Percentiles rank a stretch among this genome's conserved stretches.
Evolutionary conservation across 2,797 vertebrate species (phyloP).

Genomic region (Sarcophilus harrisii): DNA sequence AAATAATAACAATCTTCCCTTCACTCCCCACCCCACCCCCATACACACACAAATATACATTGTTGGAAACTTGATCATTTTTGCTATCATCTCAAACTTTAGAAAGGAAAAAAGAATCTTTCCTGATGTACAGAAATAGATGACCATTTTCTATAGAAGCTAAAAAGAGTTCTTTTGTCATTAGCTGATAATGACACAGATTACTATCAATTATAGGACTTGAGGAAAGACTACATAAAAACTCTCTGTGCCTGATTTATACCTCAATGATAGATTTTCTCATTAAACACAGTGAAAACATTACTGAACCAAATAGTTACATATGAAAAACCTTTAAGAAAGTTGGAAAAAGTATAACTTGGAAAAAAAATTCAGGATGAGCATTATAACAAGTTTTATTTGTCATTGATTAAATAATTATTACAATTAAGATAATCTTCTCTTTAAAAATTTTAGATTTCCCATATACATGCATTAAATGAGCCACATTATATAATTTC

Average conservation of each 20-base stretch:
- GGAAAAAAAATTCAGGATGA: background rate
- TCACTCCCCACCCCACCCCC: background rate
- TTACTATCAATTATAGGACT: background rate
- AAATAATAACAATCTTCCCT: background rate
- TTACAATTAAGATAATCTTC: background rate
- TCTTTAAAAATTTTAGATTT: background rate
- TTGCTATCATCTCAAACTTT: background rate
- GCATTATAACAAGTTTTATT: background rate
- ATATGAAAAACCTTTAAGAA: constrained; percentile 15
- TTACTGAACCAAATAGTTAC: background rate
- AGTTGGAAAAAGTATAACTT: background rate
- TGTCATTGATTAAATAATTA: background rate
- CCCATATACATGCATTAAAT: background rate
- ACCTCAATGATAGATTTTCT: background rate
- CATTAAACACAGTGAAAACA: background rate
- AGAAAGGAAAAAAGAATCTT: background rate
- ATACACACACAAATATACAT: background rate
- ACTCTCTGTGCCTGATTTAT: background rate
- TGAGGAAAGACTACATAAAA: background rate
- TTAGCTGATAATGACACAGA: rapidly evolving
- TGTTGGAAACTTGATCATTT: background rate
- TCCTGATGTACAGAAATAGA: background rate
- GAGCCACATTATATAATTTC: background rate
- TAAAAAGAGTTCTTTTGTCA: background rate
- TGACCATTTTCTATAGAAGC: too few species aligned